Percentiles rank a stretch among this genome's conserved stretches.
These are phyloP conservation scores for Eupristina koningsbergeri DNA, from an alignment of 1,140 invertebrate genomes.

Conservation along the genomic window DNA sequence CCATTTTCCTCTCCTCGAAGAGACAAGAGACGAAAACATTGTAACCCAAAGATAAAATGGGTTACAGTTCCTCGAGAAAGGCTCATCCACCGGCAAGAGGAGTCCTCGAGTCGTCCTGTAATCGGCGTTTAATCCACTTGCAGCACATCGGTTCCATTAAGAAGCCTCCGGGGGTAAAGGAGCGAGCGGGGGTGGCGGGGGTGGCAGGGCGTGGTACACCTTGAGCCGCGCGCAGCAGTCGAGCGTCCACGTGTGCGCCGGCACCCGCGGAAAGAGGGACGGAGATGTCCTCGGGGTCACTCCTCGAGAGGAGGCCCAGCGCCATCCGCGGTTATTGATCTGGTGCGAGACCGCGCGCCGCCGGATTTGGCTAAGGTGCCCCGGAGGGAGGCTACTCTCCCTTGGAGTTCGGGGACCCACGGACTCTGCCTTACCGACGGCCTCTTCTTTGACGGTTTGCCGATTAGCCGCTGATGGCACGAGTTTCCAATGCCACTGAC, in stretches of 20 bases:
- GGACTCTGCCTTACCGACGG: slow-evolving; percentile 42
- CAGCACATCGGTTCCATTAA: not conserved
- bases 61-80: too few relatives aligned
- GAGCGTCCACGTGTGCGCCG: not conserved
- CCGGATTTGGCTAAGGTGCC: slow-evolving; percentile 58
- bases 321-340: slow-evolving; percentile 72
- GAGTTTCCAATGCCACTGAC: not conserved
- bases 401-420: too few relatives aligned
- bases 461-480: not conserved
- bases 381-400: not conserved
- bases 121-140: not conserved
- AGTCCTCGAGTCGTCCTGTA: not conserved
- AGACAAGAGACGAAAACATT: too few relatives aligned
- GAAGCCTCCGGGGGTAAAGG: too few relatives aligned
- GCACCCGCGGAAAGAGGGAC: not conserved
- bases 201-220: not conserved
- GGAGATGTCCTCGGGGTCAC: too few relatives aligned
- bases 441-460: not conserved
- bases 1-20: too few relatives aligned
- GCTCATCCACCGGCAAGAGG: too few relatives aligned
- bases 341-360: slow-evolving; percentile 59
- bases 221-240: not conserved
- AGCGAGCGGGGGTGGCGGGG: not conserved
- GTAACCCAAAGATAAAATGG: too few relatives aligned
- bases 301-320: slow-evolving; percentile 53